phyloP scores from a whole-genome alignment of 2,797 vertebrate species.

The Microctenopoma lineatum region DNA sequence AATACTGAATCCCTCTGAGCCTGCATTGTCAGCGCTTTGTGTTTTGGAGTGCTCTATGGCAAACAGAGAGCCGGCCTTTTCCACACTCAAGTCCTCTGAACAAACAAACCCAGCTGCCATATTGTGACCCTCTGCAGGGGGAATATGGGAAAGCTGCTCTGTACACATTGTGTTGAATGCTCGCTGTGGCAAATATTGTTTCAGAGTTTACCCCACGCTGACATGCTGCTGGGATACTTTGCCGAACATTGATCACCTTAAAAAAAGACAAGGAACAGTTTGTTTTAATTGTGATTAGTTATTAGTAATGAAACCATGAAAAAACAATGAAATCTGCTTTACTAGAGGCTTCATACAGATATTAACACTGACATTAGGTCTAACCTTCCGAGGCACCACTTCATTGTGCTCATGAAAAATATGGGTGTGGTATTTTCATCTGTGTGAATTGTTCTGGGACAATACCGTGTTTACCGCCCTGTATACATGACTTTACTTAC shows the following conservation, averaged over 20 bases:
- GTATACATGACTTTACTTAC: background rate
- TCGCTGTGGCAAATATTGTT: slow-evolving; percentile 49
- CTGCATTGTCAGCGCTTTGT: slow-evolving; percentile 45
- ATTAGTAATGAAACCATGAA: slow-evolving; percentile 5
- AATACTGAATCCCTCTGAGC: slow-evolving; percentile 16
- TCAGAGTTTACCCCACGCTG: slow-evolving; percentile 32
- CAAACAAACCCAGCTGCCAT: slow-evolving; percentile 69
- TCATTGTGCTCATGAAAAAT: slow-evolving; percentile 7
- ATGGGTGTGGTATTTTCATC: slow-evolving; percentile 27
- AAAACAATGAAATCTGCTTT: slow-evolving; percentile 35
- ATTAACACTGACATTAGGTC: slow-evolving; percentile 7
- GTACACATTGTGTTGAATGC: slow-evolving; percentile 46
- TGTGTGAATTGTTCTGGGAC: slow-evolving; percentile 6
- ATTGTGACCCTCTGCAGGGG: slow-evolving; percentile 51
- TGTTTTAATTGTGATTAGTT: background rate
- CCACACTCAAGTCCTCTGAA: slow-evolving; percentile 44
- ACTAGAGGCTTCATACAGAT: slow-evolving; percentile 39
- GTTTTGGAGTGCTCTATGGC: slow-evolving; percentile 30
- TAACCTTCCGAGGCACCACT: background rate
- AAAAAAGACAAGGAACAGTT: slow-evolving; percentile 7
- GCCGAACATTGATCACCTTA: slow-evolving; percentile 23
- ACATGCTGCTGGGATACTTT: slow-evolving; percentile 38
- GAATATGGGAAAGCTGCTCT: slow-evolving; percentile 55
- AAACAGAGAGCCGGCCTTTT: slow-evolving; percentile 45
- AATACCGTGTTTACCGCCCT: slow-evolving; percentile 4